A percentile compares a stretch with the other conserved stretches of the same genome.
phyloP scores from a whole-genome alignment of 2,888 invertebrate species.

The Dromius quadrimaculatus region DNA sequence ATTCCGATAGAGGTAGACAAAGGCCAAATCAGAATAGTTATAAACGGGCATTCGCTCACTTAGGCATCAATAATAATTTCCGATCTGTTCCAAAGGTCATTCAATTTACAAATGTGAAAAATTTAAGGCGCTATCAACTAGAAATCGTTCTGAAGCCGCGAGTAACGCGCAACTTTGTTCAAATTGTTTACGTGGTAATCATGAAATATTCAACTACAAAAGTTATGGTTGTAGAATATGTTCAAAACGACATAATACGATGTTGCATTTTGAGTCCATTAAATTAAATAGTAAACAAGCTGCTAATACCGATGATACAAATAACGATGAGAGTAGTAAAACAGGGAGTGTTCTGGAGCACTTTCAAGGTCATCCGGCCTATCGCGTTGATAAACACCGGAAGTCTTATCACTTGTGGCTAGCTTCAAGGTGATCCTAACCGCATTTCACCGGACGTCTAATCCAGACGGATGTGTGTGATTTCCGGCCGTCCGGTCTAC shows the following conservation, averaged over 20 bases:
- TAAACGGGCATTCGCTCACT: not conserved
- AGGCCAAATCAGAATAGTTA: constrained; percentile 3
- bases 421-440: no score
- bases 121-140: constrained; percentile 16
- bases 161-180: constrained; percentile 24
- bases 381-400: no score
- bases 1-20: constrained; percentile 7
- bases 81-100: constrained; percentile 23
- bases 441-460: no score
- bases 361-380: no score
- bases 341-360: no score
- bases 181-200: constrained; percentile 41
- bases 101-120: constrained; percentile 20
- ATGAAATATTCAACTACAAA: constrained; percentile 6
- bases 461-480: no score
- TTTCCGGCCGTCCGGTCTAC: no score
- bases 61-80: not conserved
- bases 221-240: constrained; percentile 17
- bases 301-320: not conserved
- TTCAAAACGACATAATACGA: constrained; percentile 32
- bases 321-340: no score
- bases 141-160: not conserved
- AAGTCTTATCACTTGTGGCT: no score
- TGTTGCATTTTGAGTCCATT: constrained; percentile 36
- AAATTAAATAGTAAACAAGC: not conserved